Percentiles rank a stretch among this genome's conserved stretches.
Conservation (phyloP, 2,888 invertebrate genomes). For the Tetragnatha montana region DNA sequence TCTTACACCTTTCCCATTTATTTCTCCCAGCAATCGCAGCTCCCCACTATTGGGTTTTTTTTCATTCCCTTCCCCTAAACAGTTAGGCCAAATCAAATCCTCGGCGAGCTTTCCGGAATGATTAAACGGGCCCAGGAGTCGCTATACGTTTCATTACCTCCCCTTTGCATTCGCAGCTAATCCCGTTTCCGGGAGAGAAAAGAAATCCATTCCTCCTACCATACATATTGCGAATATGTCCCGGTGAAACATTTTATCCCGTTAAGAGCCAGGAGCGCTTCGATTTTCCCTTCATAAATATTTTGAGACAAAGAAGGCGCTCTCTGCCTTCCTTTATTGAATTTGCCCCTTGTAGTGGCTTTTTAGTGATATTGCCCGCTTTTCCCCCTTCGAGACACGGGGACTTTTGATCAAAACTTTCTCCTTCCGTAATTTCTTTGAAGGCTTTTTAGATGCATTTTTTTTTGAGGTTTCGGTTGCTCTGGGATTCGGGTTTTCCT, state of each 20-base stretch:
- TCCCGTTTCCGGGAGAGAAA: background rate
- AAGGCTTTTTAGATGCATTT: slow-evolving; percentile 1
- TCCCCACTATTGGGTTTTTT: background rate
- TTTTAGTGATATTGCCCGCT: slow-evolving; percentile 25
- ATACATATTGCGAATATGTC: slow-evolving; percentile 27
- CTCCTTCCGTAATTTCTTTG: slow-evolving; percentile 13
- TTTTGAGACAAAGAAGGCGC: slow-evolving; percentile 45
- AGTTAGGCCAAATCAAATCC: background rate
- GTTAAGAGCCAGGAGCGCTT: slow-evolving; percentile 18
- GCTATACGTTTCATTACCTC: background rate
- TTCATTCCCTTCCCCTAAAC: background rate
- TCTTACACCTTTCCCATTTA: too few species aligned
- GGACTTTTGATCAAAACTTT: slow-evolving; percentile 6
- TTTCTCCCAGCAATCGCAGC: background rate
- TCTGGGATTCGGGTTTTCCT: background rate
- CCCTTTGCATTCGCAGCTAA: background rate
- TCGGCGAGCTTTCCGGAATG: background rate
- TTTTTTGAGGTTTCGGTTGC: background rate
- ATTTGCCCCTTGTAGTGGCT: slow-evolving; percentile 35
- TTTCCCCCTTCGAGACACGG: background rate
- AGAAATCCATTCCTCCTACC: background rate
- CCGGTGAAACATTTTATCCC: slow-evolving; percentile 27
- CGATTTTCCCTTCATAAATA: slow-evolving; percentile 37
- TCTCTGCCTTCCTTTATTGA: slow-evolving; percentile 35
- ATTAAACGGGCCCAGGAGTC: background rate